Base-by-base conservation (phyloP, 2,888 invertebrate species). In the Mythimna pallens region DNA sequence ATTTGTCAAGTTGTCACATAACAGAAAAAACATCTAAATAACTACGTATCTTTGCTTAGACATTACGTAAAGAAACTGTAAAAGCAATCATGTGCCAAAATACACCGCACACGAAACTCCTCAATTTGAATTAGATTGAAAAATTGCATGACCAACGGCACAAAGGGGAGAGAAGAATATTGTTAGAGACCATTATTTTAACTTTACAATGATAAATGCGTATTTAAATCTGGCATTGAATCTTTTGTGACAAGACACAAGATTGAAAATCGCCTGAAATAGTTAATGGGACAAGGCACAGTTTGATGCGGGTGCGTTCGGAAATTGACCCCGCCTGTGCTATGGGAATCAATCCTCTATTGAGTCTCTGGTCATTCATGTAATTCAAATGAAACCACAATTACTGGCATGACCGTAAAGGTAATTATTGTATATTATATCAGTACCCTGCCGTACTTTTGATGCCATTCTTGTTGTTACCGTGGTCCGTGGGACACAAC, bases 131-230 rank as follows among this genome's bases (percentile, higher is more conserved):
- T 89, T 92, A 93, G 93, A 95, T 95, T 96, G 94, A 94, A 93
- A 95, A 95, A 96, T 95, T 96, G 94, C 94, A 94, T 92, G 93
- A 90, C 73, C 89, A 88, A 78, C 73, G 22, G 66, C 55, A 70
- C 80, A 80, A 78, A 81, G 87, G 83, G 86, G 87, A 80, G 81
- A 74, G 63, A 66, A 85, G 81, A 80, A 77, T 72, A 85, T 82
- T 80, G 86, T 80, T 82, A 78, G 81, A 87, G 86, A 83, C 82
- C 81, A 86, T 84, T 82, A 83, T 80, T 78, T 76, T 75, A 79
- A 68, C 74, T 77, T 76, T 72, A 86, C 83, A 78, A 86, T 70
- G 78, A 86, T 79, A 79, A 82, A 87, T 73, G 76, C 40, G 14
- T 67, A 75, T 82, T 78, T 73, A 65, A 75, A 69, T 81, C 67